These are phyloP conservation scores for Orthosia cruda DNA, from an alignment of 2,888 invertebrate genomes.

Conservation along the genomic window DNA sequence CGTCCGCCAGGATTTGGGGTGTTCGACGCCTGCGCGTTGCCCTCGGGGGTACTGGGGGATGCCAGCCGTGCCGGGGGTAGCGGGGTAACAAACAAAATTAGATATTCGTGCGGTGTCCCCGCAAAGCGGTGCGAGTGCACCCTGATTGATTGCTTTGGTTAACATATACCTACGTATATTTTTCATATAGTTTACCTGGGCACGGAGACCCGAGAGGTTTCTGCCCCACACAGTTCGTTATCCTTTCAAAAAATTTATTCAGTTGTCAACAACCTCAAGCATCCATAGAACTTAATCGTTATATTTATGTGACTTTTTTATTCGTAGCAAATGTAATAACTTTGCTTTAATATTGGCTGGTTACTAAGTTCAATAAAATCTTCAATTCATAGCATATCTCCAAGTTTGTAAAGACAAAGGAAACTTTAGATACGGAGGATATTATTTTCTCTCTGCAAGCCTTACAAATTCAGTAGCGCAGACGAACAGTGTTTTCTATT, in stretches of 20 bases:
- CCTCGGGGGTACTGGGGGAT: conserved; percentile 64
- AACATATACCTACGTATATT: conserved; percentile 68
- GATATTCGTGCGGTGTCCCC: conserved; percentile 91
- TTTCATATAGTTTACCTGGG: conserved; percentile 53
- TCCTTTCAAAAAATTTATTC: conserved; percentile 17
- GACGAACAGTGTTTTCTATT: conserved; percentile 53
- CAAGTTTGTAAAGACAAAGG: conserved; percentile 48
- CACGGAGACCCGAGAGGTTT: conserved; percentile 32
- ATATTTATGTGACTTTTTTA: conserved; percentile 11
- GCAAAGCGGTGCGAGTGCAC: conserved; percentile 86
- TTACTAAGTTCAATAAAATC: conserved; percentile 35
- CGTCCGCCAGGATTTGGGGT: conserved; percentile 91
- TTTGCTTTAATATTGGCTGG: conserved; percentile 13
- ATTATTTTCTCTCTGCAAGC: conserved; percentile 55
- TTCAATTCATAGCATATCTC: conserved; percentile 43
- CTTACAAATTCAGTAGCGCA: conserved; percentile 45
- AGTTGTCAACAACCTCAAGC: not conserved
- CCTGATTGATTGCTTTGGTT: conserved; percentile 88
- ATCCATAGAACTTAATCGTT: not conserved
- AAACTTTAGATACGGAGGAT: conserved; percentile 46
- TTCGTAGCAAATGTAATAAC: conserved; percentile 10
- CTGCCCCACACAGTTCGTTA: conserved; percentile 20
- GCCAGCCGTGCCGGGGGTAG: conserved; percentile 52
- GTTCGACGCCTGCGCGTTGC: conserved; percentile 86
- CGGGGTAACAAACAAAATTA: conserved; percentile 89